Evolutionary conservation across 2,113 vertebrate species (phyloP).

Genomic region (Dissostichus mawsoni): DNA sequence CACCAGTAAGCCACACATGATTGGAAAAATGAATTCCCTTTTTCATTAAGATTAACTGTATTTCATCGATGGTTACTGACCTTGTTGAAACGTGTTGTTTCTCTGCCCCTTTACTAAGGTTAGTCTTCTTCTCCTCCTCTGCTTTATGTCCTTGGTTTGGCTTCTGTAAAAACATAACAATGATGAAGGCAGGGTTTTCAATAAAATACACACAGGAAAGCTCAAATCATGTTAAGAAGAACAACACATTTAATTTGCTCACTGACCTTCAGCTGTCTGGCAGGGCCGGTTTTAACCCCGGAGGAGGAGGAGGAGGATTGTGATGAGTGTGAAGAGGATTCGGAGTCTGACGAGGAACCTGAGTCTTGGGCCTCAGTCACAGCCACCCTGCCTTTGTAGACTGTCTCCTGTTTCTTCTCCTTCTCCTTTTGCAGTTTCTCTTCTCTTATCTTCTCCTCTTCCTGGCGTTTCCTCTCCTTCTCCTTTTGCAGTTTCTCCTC

Average conservation of each 20-base stretch:
- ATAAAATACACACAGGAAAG: not conserved
- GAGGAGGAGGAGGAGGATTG: conserved; percentile 68
- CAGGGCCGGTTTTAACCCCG: conserved; percentile 55
- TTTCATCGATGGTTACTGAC: conserved; percentile 66
- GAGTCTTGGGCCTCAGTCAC: conserved; percentile 54
- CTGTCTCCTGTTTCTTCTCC: conserved; percentile 23
- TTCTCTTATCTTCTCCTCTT: conserved; percentile 28
- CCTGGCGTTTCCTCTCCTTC: conserved; percentile 34
- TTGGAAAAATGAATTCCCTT: not conserved
- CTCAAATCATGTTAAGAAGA: not conserved
- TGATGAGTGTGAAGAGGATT: conserved; percentile 78
- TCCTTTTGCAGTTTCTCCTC: not conserved
- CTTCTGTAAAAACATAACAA: conserved; percentile 60
- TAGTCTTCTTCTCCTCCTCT: conserved; percentile 49
- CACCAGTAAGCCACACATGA: not conserved
- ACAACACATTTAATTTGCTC: conserved; percentile 26
- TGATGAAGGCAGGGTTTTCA: not conserved
- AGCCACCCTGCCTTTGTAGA: conserved; percentile 25
- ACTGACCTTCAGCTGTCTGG: conserved; percentile 79
- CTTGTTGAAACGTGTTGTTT: conserved; percentile 64
- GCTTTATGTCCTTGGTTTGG: conserved; percentile 32
- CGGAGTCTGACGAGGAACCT: conserved; percentile 82
- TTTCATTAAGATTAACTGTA: not conserved
- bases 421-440: conserved; percentile 33
- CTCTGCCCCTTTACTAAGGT: conserved; percentile 41